Percentiles rank a stretch among this genome's conserved stretches.
These are phyloP conservation scores for Caenorhabditis wallacei DNA, from an alignment of 2,888 invertebrate genomes.

Conservation along the genomic window DNA sequence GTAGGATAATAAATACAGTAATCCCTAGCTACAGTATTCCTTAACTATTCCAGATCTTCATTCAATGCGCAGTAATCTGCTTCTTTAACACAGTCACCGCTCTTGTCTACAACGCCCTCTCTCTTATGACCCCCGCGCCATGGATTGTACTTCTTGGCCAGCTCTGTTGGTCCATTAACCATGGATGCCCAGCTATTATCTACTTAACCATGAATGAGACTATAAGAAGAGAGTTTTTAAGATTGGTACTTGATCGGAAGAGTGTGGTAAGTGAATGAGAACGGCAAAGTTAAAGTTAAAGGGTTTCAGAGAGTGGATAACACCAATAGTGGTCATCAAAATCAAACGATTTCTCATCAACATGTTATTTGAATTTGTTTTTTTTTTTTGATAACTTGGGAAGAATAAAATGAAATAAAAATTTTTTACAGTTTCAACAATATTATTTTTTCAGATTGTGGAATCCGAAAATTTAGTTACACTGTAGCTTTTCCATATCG, in stretches of 20 bases:
- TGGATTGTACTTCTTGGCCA: slow-evolving; percentile 44
- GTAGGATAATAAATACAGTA: too few species aligned
- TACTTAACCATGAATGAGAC: slow-evolving; percentile 53
- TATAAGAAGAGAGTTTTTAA: slow-evolving; percentile 9
- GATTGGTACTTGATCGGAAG: neutral
- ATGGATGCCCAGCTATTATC: slow-evolving; percentile 51
- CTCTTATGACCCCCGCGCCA: slow-evolving; percentile 27
- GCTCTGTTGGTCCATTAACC: slow-evolving; percentile 45
- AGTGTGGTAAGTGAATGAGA: neutral
- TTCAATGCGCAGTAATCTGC: slow-evolving; percentile 50
- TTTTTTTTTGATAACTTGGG: too few species aligned
- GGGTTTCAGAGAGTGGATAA: slow-evolving; percentile 12
- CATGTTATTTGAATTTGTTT: slow-evolving; percentile 31
- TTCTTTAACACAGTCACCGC: slow-evolving; percentile 55
- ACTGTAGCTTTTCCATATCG: too few species aligned
- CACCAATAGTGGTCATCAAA: neutral
- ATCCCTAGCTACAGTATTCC: too few species aligned
- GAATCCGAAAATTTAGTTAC: too few species aligned
- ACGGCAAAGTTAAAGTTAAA: neutral
- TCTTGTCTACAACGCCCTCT: slow-evolving; percentile 46
- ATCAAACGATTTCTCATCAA: neutral
- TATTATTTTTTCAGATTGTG: too few species aligned
- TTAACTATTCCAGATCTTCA: slow-evolving; percentile 33
- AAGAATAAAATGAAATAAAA: too few species aligned
- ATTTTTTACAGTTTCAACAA: too few species aligned